A percentile compares a stretch with the other conserved stretches of the same genome.
phyloP scores from a whole-genome alignment of 2,888 invertebrate genomes.

The Ochropleura leucogaster region DNA sequence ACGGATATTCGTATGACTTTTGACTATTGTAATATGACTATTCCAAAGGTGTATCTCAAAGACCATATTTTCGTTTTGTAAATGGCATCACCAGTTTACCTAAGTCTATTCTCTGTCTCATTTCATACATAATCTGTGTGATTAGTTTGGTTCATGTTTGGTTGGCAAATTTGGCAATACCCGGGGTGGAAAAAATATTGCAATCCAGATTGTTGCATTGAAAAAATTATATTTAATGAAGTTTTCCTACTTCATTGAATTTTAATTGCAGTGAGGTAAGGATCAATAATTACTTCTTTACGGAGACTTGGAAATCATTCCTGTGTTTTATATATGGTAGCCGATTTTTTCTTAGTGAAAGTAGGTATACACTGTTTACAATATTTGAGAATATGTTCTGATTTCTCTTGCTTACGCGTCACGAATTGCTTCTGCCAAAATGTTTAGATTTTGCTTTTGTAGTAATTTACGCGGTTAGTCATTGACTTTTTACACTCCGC shows the following conservation, averaged over 20 bases:
- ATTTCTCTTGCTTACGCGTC: conserved; percentile 84
- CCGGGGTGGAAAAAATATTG: conserved; percentile 31
- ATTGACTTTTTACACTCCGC: not conserved
- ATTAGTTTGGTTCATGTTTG: conserved; percentile 11
- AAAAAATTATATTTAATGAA: conserved; percentile 34
- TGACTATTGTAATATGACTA: too few relatives aligned
- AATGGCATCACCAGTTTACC: too few relatives aligned
- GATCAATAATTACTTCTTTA: conserved; percentile 4
- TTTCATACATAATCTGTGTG: conserved; percentile 8
- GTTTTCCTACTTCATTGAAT: conserved; percentile 26
- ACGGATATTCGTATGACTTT: too few relatives aligned
- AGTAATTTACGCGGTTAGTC: conserved; percentile 1
- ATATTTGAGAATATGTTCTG: conserved; percentile 63
- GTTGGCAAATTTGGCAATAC: conserved; percentile 58
- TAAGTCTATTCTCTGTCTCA: too few relatives aligned
- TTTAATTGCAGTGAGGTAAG: conserved; percentile 42
- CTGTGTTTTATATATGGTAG: not conserved
- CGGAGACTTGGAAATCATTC: not conserved
- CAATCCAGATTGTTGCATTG: conserved; percentile 29
- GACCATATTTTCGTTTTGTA: too few relatives aligned
- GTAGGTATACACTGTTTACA: conserved; percentile 55
- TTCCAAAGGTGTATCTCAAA: too few relatives aligned
- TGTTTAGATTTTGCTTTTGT: conserved; percentile 57
- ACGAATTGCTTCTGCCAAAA: conserved; percentile 66
- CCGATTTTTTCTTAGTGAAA: conserved; percentile 58